A percentile compares a stretch with the other conserved stretches of the same genome.
Conservation (phyloP, 2,888 invertebrate species). For the Pomacea canaliculata region DNA sequence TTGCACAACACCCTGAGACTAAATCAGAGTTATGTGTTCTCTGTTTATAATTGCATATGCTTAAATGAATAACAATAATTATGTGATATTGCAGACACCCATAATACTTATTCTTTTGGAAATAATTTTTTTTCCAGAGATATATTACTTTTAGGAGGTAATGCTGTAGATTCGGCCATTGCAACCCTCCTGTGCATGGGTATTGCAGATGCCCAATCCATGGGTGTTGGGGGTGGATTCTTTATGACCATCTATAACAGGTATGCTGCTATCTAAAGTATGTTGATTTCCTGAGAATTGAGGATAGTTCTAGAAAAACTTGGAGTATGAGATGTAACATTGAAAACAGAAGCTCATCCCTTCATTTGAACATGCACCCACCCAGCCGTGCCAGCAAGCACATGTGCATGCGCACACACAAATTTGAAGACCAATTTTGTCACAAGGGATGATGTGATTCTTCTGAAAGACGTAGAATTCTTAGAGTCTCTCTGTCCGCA, state of each 20-base stretch:
- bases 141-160: conserved; percentile 79
- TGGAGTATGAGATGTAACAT: not conserved
- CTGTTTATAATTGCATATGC: too few species aligned
- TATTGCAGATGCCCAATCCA: conserved; percentile 80
- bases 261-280: conserved; percentile 30
- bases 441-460: too few species aligned
- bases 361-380: not conserved
- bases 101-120: too few species aligned
- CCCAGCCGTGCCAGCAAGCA: not conserved
- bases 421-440: not conserved
- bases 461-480: too few species aligned
- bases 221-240: conserved; percentile 80
- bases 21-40: too few species aligned
- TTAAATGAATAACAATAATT: too few species aligned
- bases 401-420: not conserved
- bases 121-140: conserved; percentile 51
- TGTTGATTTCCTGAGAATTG: not conserved
- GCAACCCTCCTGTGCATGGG: conserved; percentile 82
- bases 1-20: too few species aligned
- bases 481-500: conserved; percentile 27
- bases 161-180: conserved; percentile 82
- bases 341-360: too few species aligned
- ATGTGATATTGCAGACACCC: too few species aligned
- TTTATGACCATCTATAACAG: conserved; percentile 64
- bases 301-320: not conserved